phyloP scores from a whole-genome alignment of 2,797 vertebrate species.

The Argyrosomus regius region DNA sequence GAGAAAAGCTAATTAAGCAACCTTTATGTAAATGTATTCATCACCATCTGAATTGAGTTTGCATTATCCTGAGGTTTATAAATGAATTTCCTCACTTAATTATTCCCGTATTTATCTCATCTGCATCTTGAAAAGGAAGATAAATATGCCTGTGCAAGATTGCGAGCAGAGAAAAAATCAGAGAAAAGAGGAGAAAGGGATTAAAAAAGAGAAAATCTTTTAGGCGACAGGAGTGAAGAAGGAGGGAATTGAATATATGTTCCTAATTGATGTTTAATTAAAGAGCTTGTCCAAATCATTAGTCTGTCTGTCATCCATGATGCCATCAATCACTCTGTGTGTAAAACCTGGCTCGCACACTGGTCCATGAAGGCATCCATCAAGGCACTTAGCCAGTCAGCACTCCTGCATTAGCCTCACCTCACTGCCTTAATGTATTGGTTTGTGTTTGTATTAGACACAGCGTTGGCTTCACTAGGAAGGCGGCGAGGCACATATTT shows the following conservation, averaged over 20 bases:
- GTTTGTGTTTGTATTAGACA: slow-evolving; percentile 48
- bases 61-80: slow-evolving; percentile 46
- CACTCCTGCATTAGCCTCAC: slow-evolving; percentile 68
- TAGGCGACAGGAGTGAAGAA: background rate
- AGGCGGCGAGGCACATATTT: slow-evolving; percentile 24
- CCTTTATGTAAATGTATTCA: slow-evolving; percentile 73
- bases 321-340: slow-evolving; percentile 79
- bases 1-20: slow-evolving; percentile 53
- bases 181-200: slow-evolving; percentile 8
- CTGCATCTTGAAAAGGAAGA: slow-evolving; percentile 37
- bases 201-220: background rate
- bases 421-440: slow-evolving; percentile 51
- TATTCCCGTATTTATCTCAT: slow-evolving; percentile 38
- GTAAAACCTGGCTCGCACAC: slow-evolving; percentile 68
- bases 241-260: slow-evolving; percentile 64
- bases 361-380: slow-evolving; percentile 73
- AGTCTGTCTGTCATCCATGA: slow-evolving; percentile 77
- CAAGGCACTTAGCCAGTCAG: slow-evolving; percentile 72
- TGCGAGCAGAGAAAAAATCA: slow-evolving; percentile 10
- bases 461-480: slow-evolving; percentile 8
- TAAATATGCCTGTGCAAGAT: background rate
- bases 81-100: slow-evolving; percentile 48
- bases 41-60: slow-evolving; percentile 46
- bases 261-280: slow-evolving; percentile 86
- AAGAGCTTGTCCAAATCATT: slow-evolving; percentile 83